Conservation (phyloP, 2,888 invertebrate species). For the Mamestra brassicae region DNA sequence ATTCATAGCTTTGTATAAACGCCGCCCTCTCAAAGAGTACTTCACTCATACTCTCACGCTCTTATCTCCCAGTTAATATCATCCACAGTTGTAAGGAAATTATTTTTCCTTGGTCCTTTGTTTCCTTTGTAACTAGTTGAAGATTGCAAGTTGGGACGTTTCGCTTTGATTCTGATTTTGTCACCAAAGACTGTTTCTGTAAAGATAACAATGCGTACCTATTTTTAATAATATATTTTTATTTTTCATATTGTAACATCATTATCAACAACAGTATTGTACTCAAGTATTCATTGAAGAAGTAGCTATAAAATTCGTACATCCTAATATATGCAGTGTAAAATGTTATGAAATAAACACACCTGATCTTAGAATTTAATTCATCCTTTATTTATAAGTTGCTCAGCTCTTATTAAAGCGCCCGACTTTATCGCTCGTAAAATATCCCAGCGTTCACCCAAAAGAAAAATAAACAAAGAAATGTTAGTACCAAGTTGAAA, state of each 20-base stretch:
- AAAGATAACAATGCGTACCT: background rate
- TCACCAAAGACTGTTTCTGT: constrained; percentile 16
- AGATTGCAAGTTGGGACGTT: constrained; percentile 68
- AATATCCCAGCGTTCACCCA: constrained; percentile 62
- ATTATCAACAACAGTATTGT: constrained; percentile 3
- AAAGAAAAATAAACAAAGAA: constrained; percentile 65
- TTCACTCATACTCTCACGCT: constrained; percentile 82
- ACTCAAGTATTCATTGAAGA: constrained; percentile 28
- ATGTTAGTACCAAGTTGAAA: constrained; percentile 41
- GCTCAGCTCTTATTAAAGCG: constrained; percentile 68
- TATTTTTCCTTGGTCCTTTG: constrained; percentile 76
- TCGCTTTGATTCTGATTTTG: constrained; percentile 49
- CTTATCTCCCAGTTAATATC: constrained; percentile 86
- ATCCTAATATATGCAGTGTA: constrained; percentile 28
- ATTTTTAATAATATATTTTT: background rate
- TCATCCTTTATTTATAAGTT: constrained; percentile 73
- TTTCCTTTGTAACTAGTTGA: constrained; percentile 77
- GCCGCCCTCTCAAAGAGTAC: constrained; percentile 86
- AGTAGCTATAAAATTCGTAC: constrained; percentile 31
- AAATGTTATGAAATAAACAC: constrained; percentile 49
- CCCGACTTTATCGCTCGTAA: constrained; percentile 72
- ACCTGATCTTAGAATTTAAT: constrained; percentile 66
- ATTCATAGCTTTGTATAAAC: constrained; percentile 90
- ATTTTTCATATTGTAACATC: background rate
- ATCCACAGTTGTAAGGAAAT: constrained; percentile 81